Percentiles rank a stretch among this genome's conserved stretches.
phyloP scores from a whole-genome alignment of 2,797 vertebrate genomes.

The Chelonia mydas region DNA sequence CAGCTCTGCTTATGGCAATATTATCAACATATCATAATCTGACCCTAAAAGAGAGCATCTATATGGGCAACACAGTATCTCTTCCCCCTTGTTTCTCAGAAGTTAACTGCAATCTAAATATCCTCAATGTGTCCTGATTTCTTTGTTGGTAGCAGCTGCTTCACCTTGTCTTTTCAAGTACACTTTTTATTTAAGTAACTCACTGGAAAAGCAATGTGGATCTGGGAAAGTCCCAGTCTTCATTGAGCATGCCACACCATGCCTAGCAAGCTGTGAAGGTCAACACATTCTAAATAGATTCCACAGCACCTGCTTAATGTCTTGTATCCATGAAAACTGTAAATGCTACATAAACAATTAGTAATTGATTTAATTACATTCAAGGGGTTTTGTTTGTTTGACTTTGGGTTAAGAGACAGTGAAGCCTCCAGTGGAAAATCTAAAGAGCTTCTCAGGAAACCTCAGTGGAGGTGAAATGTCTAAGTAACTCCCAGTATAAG shows the following conservation, averaged over 20 bases:
- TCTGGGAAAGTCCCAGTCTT: not conserved
- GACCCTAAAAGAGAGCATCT: not conserved
- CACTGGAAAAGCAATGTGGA: not conserved
- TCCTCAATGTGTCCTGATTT: not conserved
- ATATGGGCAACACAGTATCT: not conserved
- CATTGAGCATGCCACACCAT: not conserved
- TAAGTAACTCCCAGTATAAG: not conserved
- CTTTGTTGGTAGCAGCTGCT: not conserved
- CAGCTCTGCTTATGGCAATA: not conserved
- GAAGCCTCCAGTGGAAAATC: constrained; percentile 34
- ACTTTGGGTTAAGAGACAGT: constrained; percentile 49
- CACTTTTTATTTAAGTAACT: not conserved
- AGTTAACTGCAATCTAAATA: not conserved
- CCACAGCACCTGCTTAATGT: constrained; percentile 6
- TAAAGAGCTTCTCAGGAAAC: constrained; percentile 7
- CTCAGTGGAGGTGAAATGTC: not conserved
- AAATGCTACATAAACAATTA: constrained; percentile 43
- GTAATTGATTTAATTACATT: constrained; percentile 40
- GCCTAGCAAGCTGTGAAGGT: constrained; percentile 19
- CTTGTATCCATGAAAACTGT: not conserved
- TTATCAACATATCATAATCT: not conserved
- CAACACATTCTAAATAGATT: constrained; percentile 12
- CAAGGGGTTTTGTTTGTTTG: constrained; percentile 18
- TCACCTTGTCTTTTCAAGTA: not conserved
- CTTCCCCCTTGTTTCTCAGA: not conserved